phyloP scores from a whole-genome alignment of 2,797 vertebrate species.

The Pantherophis vulpinus region DNA sequence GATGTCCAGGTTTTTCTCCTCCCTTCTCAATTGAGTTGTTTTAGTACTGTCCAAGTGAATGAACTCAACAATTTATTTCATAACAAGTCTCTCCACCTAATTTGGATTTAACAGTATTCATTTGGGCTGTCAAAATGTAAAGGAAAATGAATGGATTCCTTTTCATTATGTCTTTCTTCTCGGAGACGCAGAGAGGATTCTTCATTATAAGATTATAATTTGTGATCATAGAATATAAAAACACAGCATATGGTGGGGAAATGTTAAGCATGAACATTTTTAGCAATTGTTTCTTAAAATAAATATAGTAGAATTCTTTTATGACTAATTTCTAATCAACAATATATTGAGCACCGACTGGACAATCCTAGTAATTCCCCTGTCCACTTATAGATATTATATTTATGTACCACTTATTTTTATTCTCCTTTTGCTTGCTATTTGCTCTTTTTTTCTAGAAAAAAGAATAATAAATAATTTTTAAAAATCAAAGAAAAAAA shows the following conservation, averaged over 20 bases:
- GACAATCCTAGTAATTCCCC: neutral
- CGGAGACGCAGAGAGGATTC: neutral
- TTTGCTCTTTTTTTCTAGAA: neutral
- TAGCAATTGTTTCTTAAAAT: neutral
- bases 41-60: conserved; percentile 48
- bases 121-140: conserved; percentile 42
- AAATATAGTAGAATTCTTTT: neutral
- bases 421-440: neutral
- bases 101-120: conserved; percentile 45
- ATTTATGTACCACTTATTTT: neutral
- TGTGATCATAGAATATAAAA: neutral
- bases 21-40: conserved; percentile 21
- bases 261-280: neutral
- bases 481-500: neutral
- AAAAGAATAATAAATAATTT: neutral
- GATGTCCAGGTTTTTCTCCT: conserved; percentile 13
- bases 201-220: conserved; percentile 9
- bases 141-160: conserved; percentile 44
- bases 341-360: neutral
- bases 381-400: neutral
- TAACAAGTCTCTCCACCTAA: conserved; percentile 18
- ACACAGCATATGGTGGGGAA: neutral
- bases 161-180: conserved; percentile 7
- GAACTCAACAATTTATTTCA: conserved; percentile 35
- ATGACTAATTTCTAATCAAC: neutral